Evolutionary conservation across 1,140 invertebrate genomes (phyloP), one percentile per base, ranked within the genome.

Genomic region (Episyrphus balteatus): DNA sequence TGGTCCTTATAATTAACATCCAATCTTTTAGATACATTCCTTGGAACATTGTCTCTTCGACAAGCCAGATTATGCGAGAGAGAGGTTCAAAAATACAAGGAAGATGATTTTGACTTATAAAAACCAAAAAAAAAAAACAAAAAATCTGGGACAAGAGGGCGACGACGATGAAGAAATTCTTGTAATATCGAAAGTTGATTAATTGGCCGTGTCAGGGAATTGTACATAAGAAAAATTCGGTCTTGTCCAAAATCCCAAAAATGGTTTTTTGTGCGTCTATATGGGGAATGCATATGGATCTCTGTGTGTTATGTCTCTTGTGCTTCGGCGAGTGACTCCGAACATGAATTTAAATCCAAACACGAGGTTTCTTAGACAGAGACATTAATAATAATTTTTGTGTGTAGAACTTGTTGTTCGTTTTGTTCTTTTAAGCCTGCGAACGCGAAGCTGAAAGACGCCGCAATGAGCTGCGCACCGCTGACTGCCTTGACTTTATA

Each of bases 331-430:
- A 41, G 17, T 54, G 46, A 49, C 49, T 49, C 51, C 47, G 44
- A 56, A 51, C 40, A 46, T 40, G 44, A 53, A 50, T 52, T 57
- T 42, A 55, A 52, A 42, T 50, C 39, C 38, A 33, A 44, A 48
- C 53, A 51, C 47, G 51, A 52, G 52, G 51, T 55, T 48, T 42
- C 49, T 46, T 46, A 55, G 53, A 55, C 53, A 57, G 44, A 49
- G 47, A 43, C 51, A 55, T 55, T 55, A 52, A 49, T 53, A 51
- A 54, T 51, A 53, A 51, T 51, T 48, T 40, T 40, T 41, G 12
- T 41, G 39, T 41, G 39, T 15, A 41, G 14, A 41, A 41, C 14
- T 14, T 36, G 42, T 40, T 43, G 39, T 21, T 33, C 31, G 11
- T 51, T 45, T 44, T 45, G 31, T 19, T 44, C 17, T 18, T 15